Evolutionary conservation across 2,888 invertebrate species (phyloP).

Genomic region (Hirtodrosophila histrioides): DNA sequence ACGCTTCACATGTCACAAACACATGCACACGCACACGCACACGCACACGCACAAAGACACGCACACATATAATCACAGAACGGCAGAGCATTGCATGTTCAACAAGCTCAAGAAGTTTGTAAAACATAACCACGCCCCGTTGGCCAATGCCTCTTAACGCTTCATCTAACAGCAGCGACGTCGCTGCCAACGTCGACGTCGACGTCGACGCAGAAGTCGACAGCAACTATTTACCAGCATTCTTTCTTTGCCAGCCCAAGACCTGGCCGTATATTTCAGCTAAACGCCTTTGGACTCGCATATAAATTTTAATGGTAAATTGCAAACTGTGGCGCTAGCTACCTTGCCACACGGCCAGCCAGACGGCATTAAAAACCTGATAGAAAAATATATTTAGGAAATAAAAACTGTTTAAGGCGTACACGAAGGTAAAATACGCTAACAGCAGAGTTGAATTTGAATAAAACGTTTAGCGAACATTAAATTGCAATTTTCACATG

Average conservation of each 20-base stretch:
- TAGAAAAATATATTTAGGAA: constrained; percentile 8
- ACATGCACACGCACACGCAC: constrained; percentile 28
- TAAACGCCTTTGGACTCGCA: constrained; percentile 67
- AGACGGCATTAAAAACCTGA: constrained; percentile 17
- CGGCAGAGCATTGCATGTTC: constrained; percentile 59
- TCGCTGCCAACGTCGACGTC: constrained; percentile 3
- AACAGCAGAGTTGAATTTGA: not conserved
- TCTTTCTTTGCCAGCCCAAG: constrained; percentile 32
- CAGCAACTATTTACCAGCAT: constrained; percentile 74
- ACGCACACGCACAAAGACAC: constrained; percentile 17
- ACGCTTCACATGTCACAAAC: constrained; percentile 78
- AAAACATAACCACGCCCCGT: constrained; percentile 73
- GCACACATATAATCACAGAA: constrained; percentile 37
- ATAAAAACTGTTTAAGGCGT: not conserved
- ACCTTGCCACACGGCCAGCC: constrained; percentile 14
- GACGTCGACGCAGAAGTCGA: constrained; percentile 10
- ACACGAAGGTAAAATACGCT: constrained; percentile 12
- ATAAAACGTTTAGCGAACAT: not conserved
- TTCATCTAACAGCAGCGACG: constrained; percentile 62
- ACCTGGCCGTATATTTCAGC: constrained; percentile 64
- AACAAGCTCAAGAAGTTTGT: constrained; percentile 78
- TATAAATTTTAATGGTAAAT: constrained; percentile 77
- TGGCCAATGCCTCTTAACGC: constrained; percentile 60
- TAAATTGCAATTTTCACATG: not conserved
- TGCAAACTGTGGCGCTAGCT: constrained; percentile 49